Base-by-base conservation (phyloP, 2,797 vertebrate genomes). In the Danio jaintianensis region DNA sequence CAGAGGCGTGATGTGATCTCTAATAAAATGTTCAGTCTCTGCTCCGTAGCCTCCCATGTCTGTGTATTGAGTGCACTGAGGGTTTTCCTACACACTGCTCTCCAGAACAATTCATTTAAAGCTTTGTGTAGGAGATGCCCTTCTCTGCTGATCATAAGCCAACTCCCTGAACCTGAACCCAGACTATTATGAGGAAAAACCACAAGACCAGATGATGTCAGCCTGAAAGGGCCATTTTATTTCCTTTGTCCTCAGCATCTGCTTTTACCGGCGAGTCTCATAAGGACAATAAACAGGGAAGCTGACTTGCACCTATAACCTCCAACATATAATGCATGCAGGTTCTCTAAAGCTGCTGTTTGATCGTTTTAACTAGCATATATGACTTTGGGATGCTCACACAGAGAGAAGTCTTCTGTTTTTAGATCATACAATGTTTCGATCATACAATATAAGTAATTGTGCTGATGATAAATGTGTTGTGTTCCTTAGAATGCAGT, bases 21-120 rank as follows among this genome's bases (percentile, higher is more conserved):
- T 72, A 81, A 81, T 77, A 40, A 73, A 81, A 72, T 20, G 61
- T 20, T 9, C 66, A 22, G 68, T 75, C 69, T 70, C 43, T 43
- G n/a, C 43, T 52, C 66, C 38, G 18, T 48, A 81, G 52, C 53
- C 36, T 70, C 58, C 16, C 74, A 47, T 64, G 42, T 67, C 38
- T 69, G 20, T 43, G 18, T 80, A 69, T 63, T 56, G 81, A 48
- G 61, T 69, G 48, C 75, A 73, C 52, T 7, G 5, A 45, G 6
- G 53, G 20, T 29, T 69, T 64, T 50, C 77, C 36, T 63, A 29
- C n/a, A 16, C 52, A 40, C 58, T 67, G 43, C 64, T 62, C 18
- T 56, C 61, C 50, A 16, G n/a, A 45, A 47, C 48, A 36, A n/a
- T 78, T 61, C 12, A 64, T 71, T 71, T 62, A 80, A 66, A 12